Evolutionary conservation across 2,888 invertebrate species (phyloP).

Genomic region (Nomada flava): DNA sequence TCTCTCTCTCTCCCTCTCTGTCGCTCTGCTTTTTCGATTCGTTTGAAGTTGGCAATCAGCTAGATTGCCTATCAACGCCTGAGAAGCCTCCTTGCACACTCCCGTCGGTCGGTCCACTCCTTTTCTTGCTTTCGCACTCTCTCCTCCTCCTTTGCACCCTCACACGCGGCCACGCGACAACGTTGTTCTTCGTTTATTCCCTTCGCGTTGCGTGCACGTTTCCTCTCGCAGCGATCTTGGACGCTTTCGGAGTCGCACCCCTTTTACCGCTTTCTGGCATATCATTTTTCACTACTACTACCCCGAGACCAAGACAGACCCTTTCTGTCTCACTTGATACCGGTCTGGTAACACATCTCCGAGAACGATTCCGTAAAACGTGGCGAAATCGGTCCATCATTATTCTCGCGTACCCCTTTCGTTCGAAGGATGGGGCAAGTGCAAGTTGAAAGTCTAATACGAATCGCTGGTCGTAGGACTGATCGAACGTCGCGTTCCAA

Average conservation of each 20-base stretch:
- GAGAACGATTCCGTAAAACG: slow-evolving; percentile 74
- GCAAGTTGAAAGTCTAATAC: neutral
- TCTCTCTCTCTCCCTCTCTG: neutral
- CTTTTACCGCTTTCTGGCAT: slow-evolving; percentile 5
- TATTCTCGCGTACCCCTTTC: slow-evolving; percentile 56
- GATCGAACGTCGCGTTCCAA: no score
- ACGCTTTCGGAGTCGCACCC: slow-evolving; percentile 12
- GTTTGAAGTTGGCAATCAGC: slow-evolving; percentile 84
- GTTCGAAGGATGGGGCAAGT: slow-evolving; percentile 28
- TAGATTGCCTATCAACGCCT: slow-evolving; percentile 84
- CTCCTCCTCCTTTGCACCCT: slow-evolving; percentile 57
- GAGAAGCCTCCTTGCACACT: slow-evolving; percentile 72
- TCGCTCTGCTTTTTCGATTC: slow-evolving; percentile 74
- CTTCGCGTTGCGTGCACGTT: slow-evolving; percentile 33
- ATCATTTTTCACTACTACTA: slow-evolving; percentile 10
- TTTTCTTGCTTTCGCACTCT: slow-evolving; percentile 51
- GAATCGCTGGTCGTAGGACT: slow-evolving; percentile 19
- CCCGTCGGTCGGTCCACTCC: slow-evolving; percentile 58
- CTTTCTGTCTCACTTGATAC: slow-evolving; percentile 30
- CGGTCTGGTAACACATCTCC: slow-evolving; percentile 58
- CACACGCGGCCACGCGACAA: slow-evolving; percentile 50
- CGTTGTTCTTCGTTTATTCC: slow-evolving; percentile 53
- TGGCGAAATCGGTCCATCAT: slow-evolving; percentile 70
- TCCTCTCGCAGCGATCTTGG: slow-evolving; percentile 48
- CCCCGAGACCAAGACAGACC: neutral